Conservation (phyloP, 64 coral and sea anemone species). For the Pachyseris speciosa region DNA sequence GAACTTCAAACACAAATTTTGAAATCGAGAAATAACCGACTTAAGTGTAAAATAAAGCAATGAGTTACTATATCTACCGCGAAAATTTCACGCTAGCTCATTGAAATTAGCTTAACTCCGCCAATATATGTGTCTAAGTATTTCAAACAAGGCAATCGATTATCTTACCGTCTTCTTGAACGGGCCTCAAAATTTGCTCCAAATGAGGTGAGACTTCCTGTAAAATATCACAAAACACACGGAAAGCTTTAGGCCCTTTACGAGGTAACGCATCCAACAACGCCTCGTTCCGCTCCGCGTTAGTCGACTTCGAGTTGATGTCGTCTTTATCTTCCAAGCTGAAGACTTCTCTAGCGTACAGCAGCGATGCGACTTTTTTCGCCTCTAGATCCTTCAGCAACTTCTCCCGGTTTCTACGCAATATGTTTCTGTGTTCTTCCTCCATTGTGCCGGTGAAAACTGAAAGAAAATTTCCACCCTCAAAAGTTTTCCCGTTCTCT, state of each 20-base stretch:
- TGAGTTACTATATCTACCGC: no score
- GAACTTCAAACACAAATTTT: no score
- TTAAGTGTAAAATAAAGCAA: no score
- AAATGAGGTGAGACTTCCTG: constrained; percentile 74
- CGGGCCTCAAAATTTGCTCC: constrained; percentile 60
- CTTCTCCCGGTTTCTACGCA: constrained; percentile 69
- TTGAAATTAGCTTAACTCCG: background rate
- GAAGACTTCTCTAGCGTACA: constrained; percentile 72
- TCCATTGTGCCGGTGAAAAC: constrained; percentile 56
- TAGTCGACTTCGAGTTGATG: constrained; percentile 36
- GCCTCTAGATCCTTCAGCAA: constrained; percentile 86
- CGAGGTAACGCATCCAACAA: constrained; percentile 73
- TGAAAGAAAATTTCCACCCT: background rate
- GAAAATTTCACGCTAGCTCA: no score
- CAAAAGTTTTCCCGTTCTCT: background rate
- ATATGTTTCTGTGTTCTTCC: constrained; percentile 58
- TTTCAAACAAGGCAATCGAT: background rate
- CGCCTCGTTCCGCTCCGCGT: constrained; percentile 43
- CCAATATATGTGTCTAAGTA: background rate
- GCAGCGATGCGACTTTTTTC: constrained; percentile 71
- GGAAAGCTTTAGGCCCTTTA: constrained; percentile 88
- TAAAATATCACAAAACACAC: constrained; percentile 77
- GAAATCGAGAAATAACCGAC: no score
- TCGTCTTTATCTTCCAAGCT: constrained; percentile 78
- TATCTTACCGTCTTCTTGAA: constrained; percentile 55